These are phyloP conservation scores for Anser brachyrhynchus DNA, from an alignment of 2,113 vertebrate species.

Conservation along the genomic window DNA sequence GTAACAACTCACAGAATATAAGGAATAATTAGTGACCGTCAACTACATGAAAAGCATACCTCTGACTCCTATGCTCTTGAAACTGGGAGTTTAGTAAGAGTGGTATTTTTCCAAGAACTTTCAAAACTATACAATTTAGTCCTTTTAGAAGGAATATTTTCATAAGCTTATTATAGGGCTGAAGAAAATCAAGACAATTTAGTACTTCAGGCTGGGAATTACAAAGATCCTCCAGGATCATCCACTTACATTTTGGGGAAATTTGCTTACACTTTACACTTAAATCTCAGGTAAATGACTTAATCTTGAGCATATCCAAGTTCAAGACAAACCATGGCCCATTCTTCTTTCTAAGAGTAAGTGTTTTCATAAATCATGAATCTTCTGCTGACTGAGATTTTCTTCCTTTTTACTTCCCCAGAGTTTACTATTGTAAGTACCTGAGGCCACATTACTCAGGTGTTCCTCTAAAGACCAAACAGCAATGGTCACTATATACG, in stretches of 20 bases:
- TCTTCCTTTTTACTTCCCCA: background rate
- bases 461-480: background rate
- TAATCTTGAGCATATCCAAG: background rate
- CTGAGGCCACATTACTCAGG: background rate
- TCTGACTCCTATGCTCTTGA: background rate
- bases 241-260: background rate
- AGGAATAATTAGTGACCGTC: background rate
- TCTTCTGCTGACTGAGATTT: background rate
- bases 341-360: background rate
- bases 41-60: background rate
- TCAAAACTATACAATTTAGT: background rate
- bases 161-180: background rate
- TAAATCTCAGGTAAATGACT: background rate
- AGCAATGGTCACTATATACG: background rate
- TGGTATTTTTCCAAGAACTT: background rate
- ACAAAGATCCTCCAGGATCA: background rate
- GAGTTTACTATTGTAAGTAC: background rate
- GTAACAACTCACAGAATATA: background rate
- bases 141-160: background rate
- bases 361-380: background rate
- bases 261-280: background rate
- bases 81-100: background rate
- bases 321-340: background rate
- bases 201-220: background rate
- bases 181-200: background rate